Evolutionary conservation across 2,888 invertebrate species (phyloP), one percentile per base, ranked within the genome.

Genomic region (Diplazon laetatorius): DNA sequence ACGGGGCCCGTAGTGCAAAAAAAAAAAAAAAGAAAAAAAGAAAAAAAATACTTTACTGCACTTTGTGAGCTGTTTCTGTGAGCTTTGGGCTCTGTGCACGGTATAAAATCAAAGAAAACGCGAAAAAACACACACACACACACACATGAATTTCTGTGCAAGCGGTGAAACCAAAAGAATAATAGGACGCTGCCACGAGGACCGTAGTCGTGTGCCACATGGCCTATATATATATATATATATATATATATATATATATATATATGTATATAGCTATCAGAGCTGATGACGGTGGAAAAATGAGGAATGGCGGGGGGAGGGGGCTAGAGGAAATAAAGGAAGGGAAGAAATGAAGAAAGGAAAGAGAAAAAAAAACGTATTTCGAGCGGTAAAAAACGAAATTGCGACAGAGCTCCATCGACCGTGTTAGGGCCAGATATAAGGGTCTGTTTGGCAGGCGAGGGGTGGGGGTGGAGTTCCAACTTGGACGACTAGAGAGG

Each of bases 31-130:
- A n/a, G n/a, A n/a, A n/a, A n/a, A n/a, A n/a, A n/a, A n/a, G n/a
- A n/a, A n/a, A n/a, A n/a, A n/a, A 39, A 39, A 66, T 22, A 52
- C 39, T 52, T 42, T 37, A 22, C 50, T 25, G 16, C 46, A 46
- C 62, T 39, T 22, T 52, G 39, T 37, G 25, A 59, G 14, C 42
- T 73, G n/a, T n/a, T n/a, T n/a, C 71, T 42, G 74, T 42, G 80
- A 55, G 52, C 16, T 55, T 14, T 30, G n/a, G 30, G 6, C 25
- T 55, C 55, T 30, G n/a, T 55, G 55, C 55, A 16, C 30, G 30
- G 55, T 9, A 16, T n/a, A n/a, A 63, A 84, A 83, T 83, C 80
- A 84, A 85, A 84, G 85, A 82, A 85, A 84, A 85, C 82, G 78
- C 80, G n/a, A n/a, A n/a, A n/a, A n/a, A n/a, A n/a, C n/a, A n/a